Percentiles rank a stretch among this genome's conserved stretches.
Evolutionary conservation across 2,797 vertebrate species (phyloP).

Genomic region (Sparidentex hasta): DNA sequence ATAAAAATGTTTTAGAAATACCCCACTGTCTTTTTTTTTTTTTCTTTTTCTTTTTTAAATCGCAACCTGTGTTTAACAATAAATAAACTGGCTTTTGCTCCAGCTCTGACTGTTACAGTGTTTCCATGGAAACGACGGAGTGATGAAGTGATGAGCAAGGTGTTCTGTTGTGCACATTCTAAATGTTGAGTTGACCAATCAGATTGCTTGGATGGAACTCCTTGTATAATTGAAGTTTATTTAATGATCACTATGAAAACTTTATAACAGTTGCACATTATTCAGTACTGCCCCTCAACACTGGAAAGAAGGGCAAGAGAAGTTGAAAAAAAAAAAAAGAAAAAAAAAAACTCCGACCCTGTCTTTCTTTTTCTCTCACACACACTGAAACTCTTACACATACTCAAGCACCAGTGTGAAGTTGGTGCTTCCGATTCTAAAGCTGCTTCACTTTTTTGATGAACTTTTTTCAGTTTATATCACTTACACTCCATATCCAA

Average conservation of each 20-base stretch:
- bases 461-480: background rate
- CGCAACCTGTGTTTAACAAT: no score
- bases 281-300: slow-evolving; percentile 1
- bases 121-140: no score
- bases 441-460: slow-evolving; percentile 16
- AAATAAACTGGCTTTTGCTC: no score
- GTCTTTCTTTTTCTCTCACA: background rate
- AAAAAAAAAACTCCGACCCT: background rate
- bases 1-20: no score
- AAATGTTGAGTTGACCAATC: no score
- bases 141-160: no score
- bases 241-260: slow-evolving; percentile 7
- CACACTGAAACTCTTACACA: slow-evolving; percentile 4
- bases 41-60: no score
- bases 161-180: no score
- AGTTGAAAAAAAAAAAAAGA: background rate
- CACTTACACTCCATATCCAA: background rate
- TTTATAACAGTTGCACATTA: background rate
- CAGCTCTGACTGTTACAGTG: no score
- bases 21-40: no score
- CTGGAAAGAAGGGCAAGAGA: background rate
- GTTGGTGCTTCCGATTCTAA: background rate
- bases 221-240: background rate
- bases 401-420: background rate
- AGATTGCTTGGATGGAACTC: no score